Base-by-base conservation (phyloP, 2,113 vertebrate genomes). In the Trinectes maculatus region DNA sequence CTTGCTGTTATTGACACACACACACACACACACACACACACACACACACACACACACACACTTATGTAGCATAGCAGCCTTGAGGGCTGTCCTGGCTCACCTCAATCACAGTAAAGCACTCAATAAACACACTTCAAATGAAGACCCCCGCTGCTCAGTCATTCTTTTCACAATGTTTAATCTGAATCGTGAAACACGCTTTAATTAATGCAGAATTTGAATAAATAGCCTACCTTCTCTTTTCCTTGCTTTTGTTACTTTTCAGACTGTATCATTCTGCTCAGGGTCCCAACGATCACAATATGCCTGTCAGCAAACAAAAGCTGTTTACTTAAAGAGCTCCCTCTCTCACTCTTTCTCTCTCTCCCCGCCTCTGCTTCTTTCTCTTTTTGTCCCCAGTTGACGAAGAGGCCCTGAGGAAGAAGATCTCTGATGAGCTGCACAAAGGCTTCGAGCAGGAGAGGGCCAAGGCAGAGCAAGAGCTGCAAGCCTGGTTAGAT, bases 341-440 rank as follows among this genome's bases (percentile, higher is more conserved):
- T 53, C 29, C 26, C 21, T 46, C 28, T 56, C 24, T 58, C 28
- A 55, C 31, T 34, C 1, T 11, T 21, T 12, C 3, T 49, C 7
- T 62, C 15, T 42, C n/a, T 48, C 1, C 18, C 6, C 24, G 15
- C 28, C 12, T 29, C 18, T 51, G 8, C 3, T 39, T 47, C 12
- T 36, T 40, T 73, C 15, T 73, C 8, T 52, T 43, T 68, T 15
- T 57, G 28, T 67, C 59, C 48, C 43, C 66, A 92, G 92, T 86
- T 55, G 82, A 92, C 77, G 85, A 92, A 61, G 83, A 90, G 36
- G 85, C 90, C 72, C 67, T 93, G 78, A 91, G 85, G 84, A 91
- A 75, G 82, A 91, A 85, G 86, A 92, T 93, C 70, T 74, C 82
- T 15, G 91, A 91, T 44, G 92, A 93, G 75, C 77, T 93, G 64